Percentiles rank a stretch among this genome's conserved stretches.
Conservation (phyloP, 2,888 invertebrate genomes). For the Drosophila austrosaltans region DNA sequence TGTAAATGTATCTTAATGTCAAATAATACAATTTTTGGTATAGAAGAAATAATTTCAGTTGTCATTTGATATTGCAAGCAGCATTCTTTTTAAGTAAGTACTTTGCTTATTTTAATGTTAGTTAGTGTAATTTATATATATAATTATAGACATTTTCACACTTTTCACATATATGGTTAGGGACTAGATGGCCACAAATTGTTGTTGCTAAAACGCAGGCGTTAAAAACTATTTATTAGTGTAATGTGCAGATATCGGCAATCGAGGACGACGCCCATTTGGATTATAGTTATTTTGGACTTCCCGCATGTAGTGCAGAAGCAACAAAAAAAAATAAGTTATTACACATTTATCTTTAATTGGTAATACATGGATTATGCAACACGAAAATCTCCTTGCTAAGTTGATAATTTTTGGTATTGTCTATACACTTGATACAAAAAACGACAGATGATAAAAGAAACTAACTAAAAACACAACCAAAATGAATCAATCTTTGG, state of each 20-base stretch:
- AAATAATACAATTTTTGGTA: constrained; percentile 6
- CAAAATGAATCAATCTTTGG: neutral
- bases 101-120: constrained; percentile 5
- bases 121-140: constrained; percentile 15
- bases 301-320: constrained; percentile 52
- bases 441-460: constrained; percentile 18
- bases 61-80: neutral
- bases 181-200: constrained; percentile 17
- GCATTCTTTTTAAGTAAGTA: neutral
- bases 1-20: neutral
- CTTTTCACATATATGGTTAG: constrained; percentile 53
- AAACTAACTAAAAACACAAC: constrained; percentile 3
- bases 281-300: constrained; percentile 54
- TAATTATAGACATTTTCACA: constrained; percentile 62
- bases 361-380: constrained; percentile 14
- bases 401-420: constrained; percentile 28
- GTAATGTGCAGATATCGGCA: constrained; percentile 22
- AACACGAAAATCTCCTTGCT: constrained; percentile 24
- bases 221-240: constrained; percentile 43
- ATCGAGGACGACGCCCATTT: constrained; percentile 48
- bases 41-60: neutral
- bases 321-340: neutral
- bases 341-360: constrained; percentile 7
- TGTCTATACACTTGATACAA: constrained; percentile 16
- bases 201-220: constrained; percentile 33